A percentile compares a stretch with the other conserved stretches of the same genome.
Conservation (phyloP, 2,888 invertebrate species). For the Sturmia bella region DNA sequence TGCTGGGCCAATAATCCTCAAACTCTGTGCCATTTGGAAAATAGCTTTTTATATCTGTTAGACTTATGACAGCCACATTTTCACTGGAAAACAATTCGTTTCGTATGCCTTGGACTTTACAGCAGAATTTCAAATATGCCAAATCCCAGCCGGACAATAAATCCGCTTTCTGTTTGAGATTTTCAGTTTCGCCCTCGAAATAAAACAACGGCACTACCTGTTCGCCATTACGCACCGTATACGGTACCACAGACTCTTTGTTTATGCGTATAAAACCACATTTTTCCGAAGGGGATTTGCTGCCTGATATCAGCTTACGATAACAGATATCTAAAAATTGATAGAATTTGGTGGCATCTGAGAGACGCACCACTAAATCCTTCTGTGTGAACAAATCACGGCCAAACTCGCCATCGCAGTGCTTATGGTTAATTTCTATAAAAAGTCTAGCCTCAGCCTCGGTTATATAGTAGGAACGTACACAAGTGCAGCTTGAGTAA, state of each 20-base stretch:
- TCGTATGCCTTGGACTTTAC: conserved; percentile 95
- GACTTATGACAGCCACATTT: conserved; percentile 93
- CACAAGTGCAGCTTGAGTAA: conserved; percentile 94
- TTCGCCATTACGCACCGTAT: conserved; percentile 90
- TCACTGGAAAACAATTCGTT: conserved; percentile 95
- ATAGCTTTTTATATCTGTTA: conserved; percentile 94
- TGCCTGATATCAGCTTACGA: conserved; percentile 88
- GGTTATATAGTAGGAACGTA: conserved; percentile 95
- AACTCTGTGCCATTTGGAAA: conserved; percentile 94
- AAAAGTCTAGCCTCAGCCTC: conserved; percentile 93
- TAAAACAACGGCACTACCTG: conserved; percentile 96
- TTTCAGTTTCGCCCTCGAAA: conserved; percentile 93
- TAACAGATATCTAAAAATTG: conserved; percentile 95
- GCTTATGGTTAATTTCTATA: conserved; percentile 95
- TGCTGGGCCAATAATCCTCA: conserved; percentile 96
- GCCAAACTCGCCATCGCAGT: conserved; percentile 95
- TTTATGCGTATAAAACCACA: conserved; percentile 96
- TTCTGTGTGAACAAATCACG: conserved; percentile 92
- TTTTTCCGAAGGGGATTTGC: conserved; percentile 87
- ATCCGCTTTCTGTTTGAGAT: conserved; percentile 92
- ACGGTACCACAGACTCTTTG: conserved; percentile 96
- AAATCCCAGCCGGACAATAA: conserved; percentile 95
- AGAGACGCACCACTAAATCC: conserved; percentile 93
- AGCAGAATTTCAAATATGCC: conserved; percentile 95
- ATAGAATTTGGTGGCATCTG: conserved; percentile 94